A percentile compares a stretch with the other conserved stretches of the same genome.
phyloP scores from a whole-genome alignment of 2,113 vertebrate species.

The Chlorodrepanis virens region DNA sequence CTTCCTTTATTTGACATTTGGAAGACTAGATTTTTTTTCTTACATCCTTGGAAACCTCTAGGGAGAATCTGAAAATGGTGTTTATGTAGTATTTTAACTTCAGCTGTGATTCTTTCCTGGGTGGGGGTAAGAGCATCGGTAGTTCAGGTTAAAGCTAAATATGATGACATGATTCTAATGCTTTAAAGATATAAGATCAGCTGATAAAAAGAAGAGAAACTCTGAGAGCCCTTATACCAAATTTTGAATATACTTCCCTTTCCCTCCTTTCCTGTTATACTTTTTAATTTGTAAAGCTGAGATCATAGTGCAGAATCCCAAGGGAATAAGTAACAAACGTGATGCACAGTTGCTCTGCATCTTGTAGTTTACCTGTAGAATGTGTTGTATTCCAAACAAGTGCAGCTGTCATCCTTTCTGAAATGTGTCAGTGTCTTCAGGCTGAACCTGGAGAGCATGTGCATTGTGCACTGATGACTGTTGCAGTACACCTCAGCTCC shows the following conservation, averaged over 20 bases:
- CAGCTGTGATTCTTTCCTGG: background rate
- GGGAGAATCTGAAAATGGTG: background rate
- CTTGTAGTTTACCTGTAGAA: background rate
- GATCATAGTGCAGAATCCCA: background rate
- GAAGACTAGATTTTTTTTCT: background rate
- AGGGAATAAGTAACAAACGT: background rate
- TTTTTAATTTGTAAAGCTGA: background rate
- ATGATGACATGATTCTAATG: background rate
- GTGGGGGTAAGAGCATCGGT: background rate
- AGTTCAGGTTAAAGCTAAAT: background rate
- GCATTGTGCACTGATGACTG: background rate
- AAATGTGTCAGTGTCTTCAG: background rate
- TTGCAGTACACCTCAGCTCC: background rate
- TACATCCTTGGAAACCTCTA: background rate
- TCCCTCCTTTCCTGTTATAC: background rate
- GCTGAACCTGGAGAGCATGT: background rate
- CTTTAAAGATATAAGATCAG: background rate
- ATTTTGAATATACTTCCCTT: background rate
- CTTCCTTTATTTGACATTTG: conserved; percentile 2
- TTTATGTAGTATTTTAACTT: background rate
- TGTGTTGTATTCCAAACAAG: background rate
- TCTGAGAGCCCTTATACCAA: background rate
- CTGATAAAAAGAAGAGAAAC: background rate
- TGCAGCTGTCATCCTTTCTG: background rate
- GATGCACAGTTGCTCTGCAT: background rate